phyloP scores from a whole-genome alignment of 37 sponge, comb jelly and placozoan genomes.

The Hexactinellida sp. region DNA sequence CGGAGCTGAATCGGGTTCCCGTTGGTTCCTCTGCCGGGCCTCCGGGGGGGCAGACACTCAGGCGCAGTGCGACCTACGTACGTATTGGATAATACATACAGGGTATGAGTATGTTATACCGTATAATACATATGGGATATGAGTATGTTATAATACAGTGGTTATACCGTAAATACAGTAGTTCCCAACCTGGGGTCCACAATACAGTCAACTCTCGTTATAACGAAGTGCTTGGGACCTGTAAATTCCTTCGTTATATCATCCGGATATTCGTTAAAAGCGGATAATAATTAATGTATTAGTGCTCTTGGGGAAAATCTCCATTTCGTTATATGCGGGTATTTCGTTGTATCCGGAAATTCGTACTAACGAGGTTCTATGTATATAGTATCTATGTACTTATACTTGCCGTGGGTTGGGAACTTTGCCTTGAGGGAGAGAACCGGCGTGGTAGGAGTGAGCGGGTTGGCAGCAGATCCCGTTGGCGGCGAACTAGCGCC shows the following conservation, averaged over 20 bases:
- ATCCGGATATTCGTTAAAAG: too few relatives aligned
- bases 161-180: neutral
- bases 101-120: neutral
- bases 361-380: too few relatives aligned
- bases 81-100: too few relatives aligned
- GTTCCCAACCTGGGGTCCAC: neutral
- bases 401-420: neutral
- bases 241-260: too few relatives aligned
- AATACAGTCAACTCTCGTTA: too few relatives aligned
- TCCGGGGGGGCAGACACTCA: slow-evolving; percentile 35
- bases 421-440: neutral
- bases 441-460: neutral
- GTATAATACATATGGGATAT: too few relatives aligned
- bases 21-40: slow-evolving; percentile 49
- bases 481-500: neutral
- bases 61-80: neutral
- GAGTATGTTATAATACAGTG: neutral
- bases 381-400: too few relatives aligned
- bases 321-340: too few relatives aligned
- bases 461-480: slow-evolving; percentile 5
- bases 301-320: too few relatives aligned
- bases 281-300: too few relatives aligned
- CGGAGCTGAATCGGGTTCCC: slow-evolving; percentile 53
- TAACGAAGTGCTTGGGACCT: too few relatives aligned
- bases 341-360: too few relatives aligned